These are phyloP conservation scores for Portevinia maculata DNA, from an alignment of 2,888 invertebrate genomes.

Conservation along the genomic window DNA sequence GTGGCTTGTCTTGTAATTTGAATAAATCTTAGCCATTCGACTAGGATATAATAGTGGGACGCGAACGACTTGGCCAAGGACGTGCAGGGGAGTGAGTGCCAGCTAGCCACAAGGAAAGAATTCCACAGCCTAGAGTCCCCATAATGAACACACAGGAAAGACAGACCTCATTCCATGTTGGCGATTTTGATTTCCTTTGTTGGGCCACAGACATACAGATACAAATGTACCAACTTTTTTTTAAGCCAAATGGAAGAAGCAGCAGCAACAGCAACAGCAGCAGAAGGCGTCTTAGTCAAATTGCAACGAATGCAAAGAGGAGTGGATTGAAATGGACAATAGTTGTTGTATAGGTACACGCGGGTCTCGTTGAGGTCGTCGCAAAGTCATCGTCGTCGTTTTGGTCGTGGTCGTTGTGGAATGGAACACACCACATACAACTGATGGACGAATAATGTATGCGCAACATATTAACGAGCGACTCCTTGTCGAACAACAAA, in stretches of 20 bases:
- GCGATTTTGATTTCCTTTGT: constrained; percentile 74
- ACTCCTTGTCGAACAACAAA: constrained; percentile 74
- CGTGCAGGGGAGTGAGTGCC: constrained; percentile 43
- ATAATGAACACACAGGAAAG: constrained; percentile 65
- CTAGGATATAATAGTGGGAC: constrained; percentile 59
- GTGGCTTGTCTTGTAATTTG: constrained; percentile 74
- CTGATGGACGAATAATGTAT: constrained; percentile 63
- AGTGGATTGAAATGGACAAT: constrained; percentile 69
- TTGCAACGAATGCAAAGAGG: constrained; percentile 59
- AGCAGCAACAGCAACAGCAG: constrained; percentile 24
- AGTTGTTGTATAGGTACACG: constrained; percentile 54
- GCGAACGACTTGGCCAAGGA: constrained; percentile 63
- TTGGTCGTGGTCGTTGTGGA: constrained; percentile 60
- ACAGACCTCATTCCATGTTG: constrained; percentile 68
- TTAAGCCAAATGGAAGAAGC: constrained; percentile 42
- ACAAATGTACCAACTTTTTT: constrained; percentile 24
- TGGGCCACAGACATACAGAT: constrained; percentile 37
- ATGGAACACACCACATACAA: constrained; percentile 45
- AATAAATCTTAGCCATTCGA: constrained; percentile 72
- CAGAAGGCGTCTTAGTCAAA: constrained; percentile 65
- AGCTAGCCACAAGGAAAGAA: constrained; percentile 53
- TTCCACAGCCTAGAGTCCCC: constrained; percentile 57
- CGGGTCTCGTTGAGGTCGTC: constrained; percentile 51
- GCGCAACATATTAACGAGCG: constrained; percentile 73
- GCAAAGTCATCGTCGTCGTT: constrained; percentile 21